phyloP scores from a whole-genome alignment of 2,888 invertebrate genomes.

The Mayetiola destructor region DNA sequence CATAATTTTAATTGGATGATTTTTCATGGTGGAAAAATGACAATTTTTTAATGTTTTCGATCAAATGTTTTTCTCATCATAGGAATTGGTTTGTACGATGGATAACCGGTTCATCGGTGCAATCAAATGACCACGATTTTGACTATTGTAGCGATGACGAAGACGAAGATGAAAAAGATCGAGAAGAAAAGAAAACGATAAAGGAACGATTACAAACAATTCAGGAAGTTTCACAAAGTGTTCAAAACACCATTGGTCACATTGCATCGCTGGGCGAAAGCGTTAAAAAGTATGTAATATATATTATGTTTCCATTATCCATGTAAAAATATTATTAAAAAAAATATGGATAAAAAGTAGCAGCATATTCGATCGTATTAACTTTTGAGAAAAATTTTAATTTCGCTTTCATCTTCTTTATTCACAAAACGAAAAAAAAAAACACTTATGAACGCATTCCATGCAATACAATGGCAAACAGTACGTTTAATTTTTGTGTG shows the following conservation, averaged over 20 bases:
- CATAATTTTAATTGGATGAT: conserved; percentile 11
- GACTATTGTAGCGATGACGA: conserved; percentile 63
- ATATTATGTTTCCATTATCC: too few relatives aligned
- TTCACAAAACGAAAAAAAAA: too few relatives aligned
- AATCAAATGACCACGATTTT: conserved; percentile 47
- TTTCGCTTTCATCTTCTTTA: too few relatives aligned
- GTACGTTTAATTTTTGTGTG: conserved; percentile 92
- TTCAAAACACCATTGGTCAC: conserved; percentile 90
- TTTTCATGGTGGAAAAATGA: not conserved
- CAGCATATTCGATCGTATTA: too few relatives aligned
- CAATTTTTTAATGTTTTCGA: too few relatives aligned
- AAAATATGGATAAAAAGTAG: too few relatives aligned
- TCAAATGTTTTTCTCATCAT: not conserved
- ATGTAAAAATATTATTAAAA: too few relatives aligned
- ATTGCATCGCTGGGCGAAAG: conserved; percentile 88
- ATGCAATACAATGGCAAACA: too few relatives aligned
- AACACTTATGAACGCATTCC: too few relatives aligned
- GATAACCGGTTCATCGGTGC: conserved; percentile 31
- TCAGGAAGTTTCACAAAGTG: conserved; percentile 92
- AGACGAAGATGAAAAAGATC: conserved; percentile 83
- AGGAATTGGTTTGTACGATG: conserved; percentile 34
- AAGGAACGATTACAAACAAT: conserved; percentile 88
- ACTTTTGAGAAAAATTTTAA: too few relatives aligned
- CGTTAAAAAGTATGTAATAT: conserved; percentile 68
- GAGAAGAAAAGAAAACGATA: conserved; percentile 90